phyloP scores from a whole-genome alignment of 1,140 invertebrate genomes.

The Camponotus floridanus region DNA sequence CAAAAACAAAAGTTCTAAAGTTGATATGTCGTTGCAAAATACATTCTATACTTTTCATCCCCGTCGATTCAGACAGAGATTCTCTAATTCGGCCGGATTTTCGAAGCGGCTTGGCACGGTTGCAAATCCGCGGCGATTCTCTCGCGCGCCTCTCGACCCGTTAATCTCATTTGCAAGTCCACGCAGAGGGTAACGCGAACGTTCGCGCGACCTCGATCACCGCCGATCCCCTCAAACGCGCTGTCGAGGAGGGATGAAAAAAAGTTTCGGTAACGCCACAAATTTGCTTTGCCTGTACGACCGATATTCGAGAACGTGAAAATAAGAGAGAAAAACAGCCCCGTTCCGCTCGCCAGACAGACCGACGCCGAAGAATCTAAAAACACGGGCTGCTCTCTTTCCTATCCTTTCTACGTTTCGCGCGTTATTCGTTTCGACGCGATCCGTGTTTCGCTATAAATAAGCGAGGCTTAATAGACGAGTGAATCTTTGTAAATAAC shows the following conservation, averaged over 20 bases:
- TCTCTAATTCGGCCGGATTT: constrained; percentile 30
- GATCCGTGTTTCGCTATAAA: constrained; percentile 12
- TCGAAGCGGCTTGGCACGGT: constrained; percentile 39
- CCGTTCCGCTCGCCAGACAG: constrained; percentile 32
- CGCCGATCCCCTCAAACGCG: constrained; percentile 17
- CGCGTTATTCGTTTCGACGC: constrained; percentile 33
- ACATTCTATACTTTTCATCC: neutral
- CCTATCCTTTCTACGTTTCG: neutral
- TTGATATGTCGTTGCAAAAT: neutral
- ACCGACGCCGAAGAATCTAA: constrained; percentile 55
- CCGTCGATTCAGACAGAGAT: constrained; percentile 30
- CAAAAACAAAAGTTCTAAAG: neutral
- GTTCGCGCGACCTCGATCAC: constrained; percentile 40
- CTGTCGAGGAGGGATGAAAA: constrained; percentile 3
- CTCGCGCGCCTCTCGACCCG: constrained; percentile 3
- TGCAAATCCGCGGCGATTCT: constrained; percentile 3
- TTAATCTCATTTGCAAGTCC: constrained; percentile 61
- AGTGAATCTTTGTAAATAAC: neutral
- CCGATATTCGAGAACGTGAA: constrained; percentile 47
- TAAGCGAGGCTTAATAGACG: constrained; percentile 32
- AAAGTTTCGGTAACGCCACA: constrained; percentile 51
- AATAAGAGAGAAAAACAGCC: constrained; percentile 37
- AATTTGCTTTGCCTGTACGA: constrained; percentile 61
- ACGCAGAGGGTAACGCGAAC: neutral
- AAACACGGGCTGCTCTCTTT: constrained; percentile 26